Evolutionary conservation across 2,797 vertebrate species (phyloP), one percentile per base, ranked within the genome.

Genomic region (Eremophila alpestris): DNA sequence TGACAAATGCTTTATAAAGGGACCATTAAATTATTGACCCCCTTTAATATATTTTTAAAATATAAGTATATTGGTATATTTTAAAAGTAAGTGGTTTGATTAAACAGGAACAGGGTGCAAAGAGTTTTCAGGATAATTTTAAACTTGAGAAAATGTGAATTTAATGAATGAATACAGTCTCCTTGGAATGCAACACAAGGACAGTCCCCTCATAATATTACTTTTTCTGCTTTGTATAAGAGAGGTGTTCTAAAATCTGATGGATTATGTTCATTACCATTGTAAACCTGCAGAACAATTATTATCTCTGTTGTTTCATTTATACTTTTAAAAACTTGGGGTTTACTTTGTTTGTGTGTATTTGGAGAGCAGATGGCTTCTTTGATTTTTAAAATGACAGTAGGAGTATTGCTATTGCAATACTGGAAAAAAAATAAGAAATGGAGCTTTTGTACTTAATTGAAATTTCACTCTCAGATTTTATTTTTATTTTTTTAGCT

Each of bases 301-400:
- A 80, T 58, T 55, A 32, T 83, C 30, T 45, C 40, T 64, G 60
- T 62, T 83, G 56, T 81, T 94, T 95, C 22, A 74, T 63, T 93
- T 80, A 16, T 82, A 67, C 54, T 84, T 91, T 84, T 32, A 15
- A 78, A 89, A 94, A 21, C 24, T 65, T 55, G 43, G 7, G 2
- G 9, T 32, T 69, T 73, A 76, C 21, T 71, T 74, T 67, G 7
- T 54, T 71, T 74, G 5, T 79, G 22, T 63, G 36, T 43, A 64
- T 58, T 83, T 64, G 30, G 48, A 81, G 54, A 96, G 40, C 94
- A 97, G 95, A 93, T 95, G 94, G 91, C 56, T 90, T 89, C n/a
- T 91, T 91, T 94, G 73, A 75, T 95, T 86, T 96, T 95, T 94
- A 55, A 95, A 91, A 83, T 80, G 40, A 87, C 23, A 71, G 38